phyloP scores from a whole-genome alignment of 2,797 vertebrate species.

The Arrhamphus sclerolepis region DNA sequence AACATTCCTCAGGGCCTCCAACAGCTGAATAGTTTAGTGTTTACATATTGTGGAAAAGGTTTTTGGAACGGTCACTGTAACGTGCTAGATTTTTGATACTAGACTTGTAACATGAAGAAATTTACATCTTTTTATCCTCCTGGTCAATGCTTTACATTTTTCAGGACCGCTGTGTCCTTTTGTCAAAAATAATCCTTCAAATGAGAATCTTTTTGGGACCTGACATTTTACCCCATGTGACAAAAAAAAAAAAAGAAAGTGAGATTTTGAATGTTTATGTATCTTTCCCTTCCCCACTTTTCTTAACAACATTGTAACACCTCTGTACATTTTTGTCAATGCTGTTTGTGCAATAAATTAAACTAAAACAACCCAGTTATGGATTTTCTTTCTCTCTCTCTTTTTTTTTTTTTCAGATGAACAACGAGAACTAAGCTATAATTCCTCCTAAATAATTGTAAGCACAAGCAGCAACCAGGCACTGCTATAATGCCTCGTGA shows the following conservation, averaged over 20 bases:
- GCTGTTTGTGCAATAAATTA: conserved; percentile 85
- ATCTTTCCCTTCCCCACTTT: conserved; percentile 49
- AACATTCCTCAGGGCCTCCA: conserved; percentile 14
- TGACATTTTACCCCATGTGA: conserved; percentile 46
- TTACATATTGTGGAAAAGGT: conserved; percentile 24
- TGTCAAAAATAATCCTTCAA: conserved; percentile 9
- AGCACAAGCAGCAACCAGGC: too few species aligned
- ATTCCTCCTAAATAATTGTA: too few species aligned
- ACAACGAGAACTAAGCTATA: too few species aligned
- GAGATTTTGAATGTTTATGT: conserved; percentile 59
- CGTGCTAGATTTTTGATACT: conserved; percentile 48
- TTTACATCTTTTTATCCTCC: conserved; percentile 10
- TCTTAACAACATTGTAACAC: conserved; percentile 70
- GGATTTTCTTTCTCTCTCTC: too few species aligned
- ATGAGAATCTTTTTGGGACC: conserved; percentile 41
- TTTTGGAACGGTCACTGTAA: conserved; percentile 37
- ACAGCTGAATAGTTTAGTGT: conserved; percentile 7
- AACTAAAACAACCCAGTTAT: conserved; percentile 58
- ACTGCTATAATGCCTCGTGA: too few species aligned
- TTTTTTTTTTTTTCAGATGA: conserved; percentile 5
- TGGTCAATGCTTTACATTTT: conserved; percentile 22
- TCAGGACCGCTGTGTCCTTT: conserved; percentile 21
- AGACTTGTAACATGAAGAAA: conserved; percentile 30
- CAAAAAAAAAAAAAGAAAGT: conserved; percentile 39
- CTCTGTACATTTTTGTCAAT: conserved; percentile 77